phyloP scores from a whole-genome alignment of 2,888 invertebrate species.

The Oasisia sp. region DNA sequence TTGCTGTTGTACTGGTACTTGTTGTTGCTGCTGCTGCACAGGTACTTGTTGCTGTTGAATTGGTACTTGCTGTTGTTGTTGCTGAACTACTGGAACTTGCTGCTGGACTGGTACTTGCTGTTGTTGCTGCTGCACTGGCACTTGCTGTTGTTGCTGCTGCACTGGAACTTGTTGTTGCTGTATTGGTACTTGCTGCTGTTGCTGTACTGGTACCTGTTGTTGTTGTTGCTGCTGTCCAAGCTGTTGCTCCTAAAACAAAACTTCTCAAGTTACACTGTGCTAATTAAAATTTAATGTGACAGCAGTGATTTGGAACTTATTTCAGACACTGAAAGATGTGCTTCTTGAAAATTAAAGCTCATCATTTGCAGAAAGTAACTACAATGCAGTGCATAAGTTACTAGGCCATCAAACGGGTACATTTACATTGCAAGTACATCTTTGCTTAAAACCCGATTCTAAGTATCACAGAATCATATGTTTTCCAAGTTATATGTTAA shows the following conservation, averaged over 20 bases:
- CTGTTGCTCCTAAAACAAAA: conserved; percentile 10
- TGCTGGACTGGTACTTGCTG: background rate
- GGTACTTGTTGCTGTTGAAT: background rate
- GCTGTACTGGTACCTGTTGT: background rate
- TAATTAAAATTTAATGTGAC: background rate
- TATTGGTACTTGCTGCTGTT: background rate
- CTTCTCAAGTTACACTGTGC: background rate
- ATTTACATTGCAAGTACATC: no score
- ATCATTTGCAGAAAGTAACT: no score
- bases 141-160: background rate
- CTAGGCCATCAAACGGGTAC: no score
- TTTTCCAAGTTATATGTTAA: no score
- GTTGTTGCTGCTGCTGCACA: background rate
- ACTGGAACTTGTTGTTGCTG: background rate
- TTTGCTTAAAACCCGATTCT: no score
- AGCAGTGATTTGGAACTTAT: no score
- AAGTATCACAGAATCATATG: no score
- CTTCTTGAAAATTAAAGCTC: no score
- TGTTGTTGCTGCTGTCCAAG: background rate
- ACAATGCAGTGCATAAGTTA: no score
- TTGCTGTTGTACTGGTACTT: background rate
- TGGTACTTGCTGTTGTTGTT: background rate
- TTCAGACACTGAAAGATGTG: no score
- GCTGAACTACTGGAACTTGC: background rate
- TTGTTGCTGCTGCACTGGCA: background rate